Evolutionary conservation across 2,113 vertebrate species (phyloP), one percentile per base, ranked within the genome.

Genomic region (Picathartes gymnocephalus): DNA sequence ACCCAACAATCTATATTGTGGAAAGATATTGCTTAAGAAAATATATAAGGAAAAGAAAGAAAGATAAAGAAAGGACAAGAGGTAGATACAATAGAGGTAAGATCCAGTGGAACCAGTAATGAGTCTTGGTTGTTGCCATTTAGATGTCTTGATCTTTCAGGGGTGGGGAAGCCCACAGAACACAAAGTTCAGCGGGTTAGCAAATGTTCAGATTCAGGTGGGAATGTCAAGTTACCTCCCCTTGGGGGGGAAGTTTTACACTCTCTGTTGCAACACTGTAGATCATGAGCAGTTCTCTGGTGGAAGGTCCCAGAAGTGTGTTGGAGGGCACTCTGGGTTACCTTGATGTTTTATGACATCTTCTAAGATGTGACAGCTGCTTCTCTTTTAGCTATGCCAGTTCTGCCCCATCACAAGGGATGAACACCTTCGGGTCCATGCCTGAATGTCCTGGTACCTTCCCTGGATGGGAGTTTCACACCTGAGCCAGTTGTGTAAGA

Each of bases 151-250:
- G 44, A 30, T n/a, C 28, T 27, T 6, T 60, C 23, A 23, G 51
- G 16, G 3, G 1, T n/a, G 28, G 28, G 28, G 20, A 81, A 58
- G 9, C 9, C 23, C 28, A 58, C 8, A 13, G 47, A 66, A 53
- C 7, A 24, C 3, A 39, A 50, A 73, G 18, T 33, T 65, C 17
- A 28, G 14, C 2, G 3, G 3, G 33, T 44, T 58, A 57, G 24
- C 28, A 72, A 51, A 24, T 0, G 0, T 19, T 51, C 27, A 66
- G 18, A 33, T 24, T 78, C 23, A 20, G n/a, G 23, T 39, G 37
- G 37, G 33, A 81, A 39, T 0, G 0, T 12, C 27, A 10, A 44
- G 21, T 27, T 28, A 33, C 13, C 8, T 44, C 27, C 6, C 4
- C 8, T 5, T 35, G 18, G 12, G 15, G 15, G 7, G 5, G 4